These are phyloP conservation scores for Metalampra italica DNA, from an alignment of 2,888 invertebrate genomes.

Conservation along the genomic window DNA sequence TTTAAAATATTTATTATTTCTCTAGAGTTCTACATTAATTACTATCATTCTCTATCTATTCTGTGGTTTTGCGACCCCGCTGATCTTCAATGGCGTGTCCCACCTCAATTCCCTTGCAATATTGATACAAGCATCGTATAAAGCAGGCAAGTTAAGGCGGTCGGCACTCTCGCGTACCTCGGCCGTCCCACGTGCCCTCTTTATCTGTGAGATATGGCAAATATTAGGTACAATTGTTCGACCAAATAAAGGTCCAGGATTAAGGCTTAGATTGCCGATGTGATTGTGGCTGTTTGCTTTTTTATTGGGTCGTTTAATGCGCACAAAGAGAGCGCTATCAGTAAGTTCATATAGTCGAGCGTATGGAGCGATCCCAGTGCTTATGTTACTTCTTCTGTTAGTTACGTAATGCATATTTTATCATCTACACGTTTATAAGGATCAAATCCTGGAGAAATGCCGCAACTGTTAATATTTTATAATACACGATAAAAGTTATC, in stretches of 20 bases:
- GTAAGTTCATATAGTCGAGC: neutral
- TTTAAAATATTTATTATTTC: too few species aligned
- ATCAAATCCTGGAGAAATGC: too few species aligned
- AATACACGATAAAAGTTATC: too few species aligned
- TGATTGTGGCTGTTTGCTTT: slow-evolving; percentile 52
- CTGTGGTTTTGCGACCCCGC: slow-evolving; percentile 11
- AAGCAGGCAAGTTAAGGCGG: slow-evolving; percentile 45
- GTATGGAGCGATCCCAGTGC: neutral
- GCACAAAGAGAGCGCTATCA: slow-evolving; percentile 28
- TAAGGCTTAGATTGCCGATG: slow-evolving; percentile 18
- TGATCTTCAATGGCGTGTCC: slow-evolving; percentile 21
- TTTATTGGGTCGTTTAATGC: slow-evolving; percentile 46
- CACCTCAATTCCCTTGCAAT: slow-evolving; percentile 42
- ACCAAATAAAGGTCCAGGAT: slow-evolving; percentile 40
- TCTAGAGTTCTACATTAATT: too few species aligned
- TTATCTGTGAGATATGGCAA: slow-evolving; percentile 51
- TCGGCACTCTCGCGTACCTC: slow-evolving; percentile 20
- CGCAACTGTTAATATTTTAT: too few species aligned
- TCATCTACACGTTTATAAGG: too few species aligned
- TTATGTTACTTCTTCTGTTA: too few species aligned
- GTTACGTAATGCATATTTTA: too few species aligned
- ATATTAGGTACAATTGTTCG: slow-evolving; percentile 50
- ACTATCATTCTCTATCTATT: too few species aligned
- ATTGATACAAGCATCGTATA: slow-evolving; percentile 53
- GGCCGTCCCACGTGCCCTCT: slow-evolving; percentile 46